Conservation (phyloP, 2,113 vertebrate species). For the Sphyrna mokarran region DNA sequence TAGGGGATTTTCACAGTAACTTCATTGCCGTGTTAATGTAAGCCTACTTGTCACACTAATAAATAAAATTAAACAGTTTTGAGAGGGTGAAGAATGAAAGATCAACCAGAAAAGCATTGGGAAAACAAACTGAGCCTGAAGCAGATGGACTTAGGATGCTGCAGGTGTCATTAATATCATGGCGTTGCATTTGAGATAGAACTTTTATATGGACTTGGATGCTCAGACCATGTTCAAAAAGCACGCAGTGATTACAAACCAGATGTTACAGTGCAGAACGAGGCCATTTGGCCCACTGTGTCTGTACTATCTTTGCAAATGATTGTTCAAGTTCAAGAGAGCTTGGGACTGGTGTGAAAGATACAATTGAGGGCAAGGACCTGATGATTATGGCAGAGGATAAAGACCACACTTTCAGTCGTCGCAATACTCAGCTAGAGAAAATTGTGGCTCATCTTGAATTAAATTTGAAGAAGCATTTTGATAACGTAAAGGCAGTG, state of each 20-base stretch:
- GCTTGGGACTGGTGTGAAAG: background rate
- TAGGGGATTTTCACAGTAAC: too few relatives aligned
- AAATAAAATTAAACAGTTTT: too few relatives aligned
- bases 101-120: too few relatives aligned
- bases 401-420: background rate
- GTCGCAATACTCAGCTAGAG: background rate
- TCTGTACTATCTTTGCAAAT: too few relatives aligned
- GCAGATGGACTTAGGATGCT: background rate
- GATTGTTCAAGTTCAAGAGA: background rate
- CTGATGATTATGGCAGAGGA: background rate
- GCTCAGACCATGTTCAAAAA: background rate
- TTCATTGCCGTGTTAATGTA: too few relatives aligned
- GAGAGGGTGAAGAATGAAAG: too few relatives aligned
- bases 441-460: background rate
- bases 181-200: background rate
- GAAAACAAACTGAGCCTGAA: background rate
- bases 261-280: too few relatives aligned
- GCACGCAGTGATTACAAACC: background rate
- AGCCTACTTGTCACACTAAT: too few relatives aligned
- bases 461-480: background rate
- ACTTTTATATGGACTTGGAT: background rate
- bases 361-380: background rate
- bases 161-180: background rate
- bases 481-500: background rate
- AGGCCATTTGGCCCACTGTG: too few relatives aligned